Percentiles rank a stretch among this genome's conserved stretches.
Conservation (phyloP, 1,140 invertebrate genomes). For the Cataglyphis hispanica region DNA sequence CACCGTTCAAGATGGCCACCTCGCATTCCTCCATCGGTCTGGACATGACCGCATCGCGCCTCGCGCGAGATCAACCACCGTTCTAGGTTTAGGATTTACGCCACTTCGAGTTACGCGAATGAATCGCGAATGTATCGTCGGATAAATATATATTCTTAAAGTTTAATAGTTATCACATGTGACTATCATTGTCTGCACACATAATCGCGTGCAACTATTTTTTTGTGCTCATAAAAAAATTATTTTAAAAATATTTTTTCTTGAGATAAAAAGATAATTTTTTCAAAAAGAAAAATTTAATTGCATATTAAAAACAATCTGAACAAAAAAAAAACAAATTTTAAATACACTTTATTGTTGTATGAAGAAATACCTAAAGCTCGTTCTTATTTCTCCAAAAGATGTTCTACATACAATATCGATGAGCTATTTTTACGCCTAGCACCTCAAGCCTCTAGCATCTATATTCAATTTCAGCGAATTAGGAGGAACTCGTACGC, state of each 20-base stretch:
- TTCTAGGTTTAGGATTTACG: slow-evolving; percentile 53
- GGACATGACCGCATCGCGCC: slow-evolving; percentile 54
- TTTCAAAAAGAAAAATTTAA: background rate
- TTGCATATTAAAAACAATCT: background rate
- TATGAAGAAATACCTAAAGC: background rate
- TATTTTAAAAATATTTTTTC: background rate
- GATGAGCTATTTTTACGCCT: slow-evolving; percentile 6
- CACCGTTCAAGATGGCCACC: slow-evolving; percentile 82
- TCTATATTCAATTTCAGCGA: slow-evolving; percentile 42
- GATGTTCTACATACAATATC: background rate
- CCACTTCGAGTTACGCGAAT: slow-evolving; percentile 49
- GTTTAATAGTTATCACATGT: background rate
- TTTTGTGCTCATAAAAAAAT: background rate
- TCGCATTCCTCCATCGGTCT: slow-evolving; percentile 79
- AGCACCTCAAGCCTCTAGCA: too few species aligned
- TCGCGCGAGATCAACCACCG: slow-evolving; percentile 57
- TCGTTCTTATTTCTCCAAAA: background rate
- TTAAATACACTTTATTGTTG: too few species aligned
- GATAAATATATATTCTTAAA: slow-evolving; percentile 2
- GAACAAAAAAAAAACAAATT: background rate
- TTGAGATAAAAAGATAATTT: background rate
- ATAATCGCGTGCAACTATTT: background rate
- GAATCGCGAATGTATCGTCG: background rate
- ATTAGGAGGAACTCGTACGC: slow-evolving; percentile 37
- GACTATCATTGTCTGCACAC: background rate